Conservation (phyloP, 2,797 vertebrate species). For the Nasua narica region DNA sequence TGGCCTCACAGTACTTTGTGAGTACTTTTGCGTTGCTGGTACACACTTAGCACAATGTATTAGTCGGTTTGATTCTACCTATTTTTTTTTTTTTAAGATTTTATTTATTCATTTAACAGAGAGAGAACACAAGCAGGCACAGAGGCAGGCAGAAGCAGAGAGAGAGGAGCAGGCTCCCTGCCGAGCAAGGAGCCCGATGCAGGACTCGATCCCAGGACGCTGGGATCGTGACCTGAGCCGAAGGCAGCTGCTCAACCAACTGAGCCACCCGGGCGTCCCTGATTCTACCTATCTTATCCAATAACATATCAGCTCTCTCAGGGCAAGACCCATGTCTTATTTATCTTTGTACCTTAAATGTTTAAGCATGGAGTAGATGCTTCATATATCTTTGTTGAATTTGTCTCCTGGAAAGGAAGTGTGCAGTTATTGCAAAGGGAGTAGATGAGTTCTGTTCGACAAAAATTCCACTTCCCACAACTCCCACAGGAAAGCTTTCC, state of each 20-base stretch:
- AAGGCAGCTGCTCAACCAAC: no score
- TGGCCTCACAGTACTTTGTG: background rate
- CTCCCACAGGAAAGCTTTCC: background rate
- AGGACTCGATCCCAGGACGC: no score
- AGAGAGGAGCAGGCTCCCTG: no score
- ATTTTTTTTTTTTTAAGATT: no score
- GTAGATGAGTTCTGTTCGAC: background rate
- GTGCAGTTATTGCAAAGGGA: background rate
- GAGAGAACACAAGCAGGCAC: no score
- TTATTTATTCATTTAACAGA: no score
- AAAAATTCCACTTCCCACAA: constrained; percentile 19
- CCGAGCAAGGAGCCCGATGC: no score
- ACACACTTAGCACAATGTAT: background rate
- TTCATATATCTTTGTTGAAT: background rate
- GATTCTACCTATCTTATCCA: background rate
- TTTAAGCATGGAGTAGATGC: background rate
- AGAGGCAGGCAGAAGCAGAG: no score
- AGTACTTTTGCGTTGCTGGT: background rate
- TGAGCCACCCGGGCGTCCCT: no score
- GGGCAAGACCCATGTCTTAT: background rate
- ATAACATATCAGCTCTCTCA: background rate
- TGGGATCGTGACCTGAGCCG: no score
- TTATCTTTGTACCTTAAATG: background rate
- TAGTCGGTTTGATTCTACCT: background rate
- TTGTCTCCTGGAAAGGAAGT: background rate